These are phyloP conservation scores for Neodontobutis hainanensis DNA, from an alignment of 2,113 vertebrate species.

Conservation along the genomic window DNA sequence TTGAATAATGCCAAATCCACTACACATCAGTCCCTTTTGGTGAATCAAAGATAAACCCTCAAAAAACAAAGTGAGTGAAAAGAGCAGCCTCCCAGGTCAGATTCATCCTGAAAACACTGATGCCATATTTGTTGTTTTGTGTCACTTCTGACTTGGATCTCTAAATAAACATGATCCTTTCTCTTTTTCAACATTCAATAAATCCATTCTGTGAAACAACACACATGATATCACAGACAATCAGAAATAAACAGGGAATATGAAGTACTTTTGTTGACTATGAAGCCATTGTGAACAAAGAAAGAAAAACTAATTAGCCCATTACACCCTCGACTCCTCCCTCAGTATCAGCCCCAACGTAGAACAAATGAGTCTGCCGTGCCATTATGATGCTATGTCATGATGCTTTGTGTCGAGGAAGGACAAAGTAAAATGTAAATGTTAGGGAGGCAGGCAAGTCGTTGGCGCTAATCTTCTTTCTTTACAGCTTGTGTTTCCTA, in stretches of 20 bases:
- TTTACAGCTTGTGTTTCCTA: conserved; percentile 25
- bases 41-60: conserved; percentile 18
- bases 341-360: background rate
- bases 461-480: conserved; percentile 36
- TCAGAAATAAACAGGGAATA: background rate
- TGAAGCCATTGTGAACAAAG: background rate
- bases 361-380: background rate
- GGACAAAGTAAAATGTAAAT: conserved; percentile 21
- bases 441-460: conserved; percentile 8
- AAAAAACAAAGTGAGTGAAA: conserved; percentile 17
- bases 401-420: conserved; percentile 10
- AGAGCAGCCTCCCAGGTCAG: too few relatives aligned
- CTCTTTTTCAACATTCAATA: background rate
- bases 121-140: background rate
- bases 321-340: background rate
- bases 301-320: background rate
- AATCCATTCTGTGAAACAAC: background rate
- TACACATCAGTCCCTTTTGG: conserved; percentile 2
- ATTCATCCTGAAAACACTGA: conserved; percentile 2
- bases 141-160: background rate
- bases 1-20: conserved; percentile 6
- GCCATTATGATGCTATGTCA: background rate
- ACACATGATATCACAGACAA: background rate
- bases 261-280: background rate
- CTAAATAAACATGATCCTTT: background rate